Base-by-base conservation (phyloP, 2,797 vertebrate genomes). In the Oreochromis mossambicus region DNA sequence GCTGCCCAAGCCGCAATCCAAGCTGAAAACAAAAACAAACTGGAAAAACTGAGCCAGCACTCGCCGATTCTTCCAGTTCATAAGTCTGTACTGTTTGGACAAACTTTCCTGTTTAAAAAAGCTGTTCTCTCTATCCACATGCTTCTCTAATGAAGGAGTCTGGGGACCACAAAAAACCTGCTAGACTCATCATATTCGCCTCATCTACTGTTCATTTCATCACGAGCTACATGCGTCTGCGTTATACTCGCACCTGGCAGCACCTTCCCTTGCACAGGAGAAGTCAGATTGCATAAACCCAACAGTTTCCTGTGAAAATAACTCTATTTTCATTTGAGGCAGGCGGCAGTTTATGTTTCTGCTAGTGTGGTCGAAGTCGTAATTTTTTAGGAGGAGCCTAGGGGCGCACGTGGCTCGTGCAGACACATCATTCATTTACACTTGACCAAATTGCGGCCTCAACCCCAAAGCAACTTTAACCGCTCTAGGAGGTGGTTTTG, bases 311-410 rank as follows among this genome's bases (percentile, higher is more conserved):
- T 88, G 84, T 68, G 21, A 88, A 82, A 90, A 82, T 46, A 80
- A 50, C 32, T 56, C 36, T 77, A 61, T 81, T 73, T 29, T 17
- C 38, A 32, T 84, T 32, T 9, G 75, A 80, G 58, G 77, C 77
- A 77, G 80, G 46, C 77, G 17, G 26, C 51, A 86, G 90, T 92
- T 92, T 85, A 73, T 88, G 82, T 92, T 94, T 91, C 88, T 51
- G 24, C 83, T 68, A 54, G 75, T 83, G 85, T 36, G 87, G 86
- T 77, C 81, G 5, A 24, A 83, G 78, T 88, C 17, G 7, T 84
- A 79, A 85, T 63, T 4, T 89, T 89, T 82, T 36, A 76, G 81
- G 78, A 86, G 88, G 41, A 80, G 88, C 70, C 52, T 2, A 32
- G 75, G 11, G 50, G 32, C 7, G 6, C 83, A 81, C 75, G 70